Conservation (phyloP, 1,140 invertebrate species). For the Drosophila neocordata region DNA sequence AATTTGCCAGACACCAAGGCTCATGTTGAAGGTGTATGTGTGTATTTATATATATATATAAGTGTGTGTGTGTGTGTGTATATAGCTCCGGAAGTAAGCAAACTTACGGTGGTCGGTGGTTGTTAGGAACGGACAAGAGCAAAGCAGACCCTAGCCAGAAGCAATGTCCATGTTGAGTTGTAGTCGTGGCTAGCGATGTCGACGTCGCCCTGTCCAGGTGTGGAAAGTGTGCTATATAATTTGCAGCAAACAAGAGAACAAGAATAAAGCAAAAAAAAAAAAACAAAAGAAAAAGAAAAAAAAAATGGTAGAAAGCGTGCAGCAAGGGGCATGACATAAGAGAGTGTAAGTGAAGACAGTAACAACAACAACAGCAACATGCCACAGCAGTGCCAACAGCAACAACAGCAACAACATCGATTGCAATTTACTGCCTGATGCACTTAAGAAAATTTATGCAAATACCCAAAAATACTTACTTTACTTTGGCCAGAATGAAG, state of each 20-base stretch:
- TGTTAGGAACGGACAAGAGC: neutral
- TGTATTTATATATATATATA: slow-evolving; percentile 29
- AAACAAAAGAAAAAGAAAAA: no score
- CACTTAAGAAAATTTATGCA: slow-evolving; percentile 82
- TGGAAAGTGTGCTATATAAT: slow-evolving; percentile 80
- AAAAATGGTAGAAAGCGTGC: slow-evolving; percentile 56
- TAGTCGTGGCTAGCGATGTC: slow-evolving; percentile 62
- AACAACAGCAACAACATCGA: slow-evolving; percentile 76
- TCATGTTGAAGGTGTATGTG: slow-evolving; percentile 73
- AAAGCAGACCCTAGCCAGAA: slow-evolving; percentile 25
- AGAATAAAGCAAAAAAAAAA: no score
- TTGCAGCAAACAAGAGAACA: slow-evolving; percentile 58
- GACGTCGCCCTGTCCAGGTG: slow-evolving; percentile 71
- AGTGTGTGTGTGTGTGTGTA: slow-evolving; percentile 28
- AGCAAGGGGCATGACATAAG: slow-evolving; percentile 21
- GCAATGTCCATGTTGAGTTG: slow-evolving; percentile 52
- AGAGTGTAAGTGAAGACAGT: slow-evolving; percentile 53
- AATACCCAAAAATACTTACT: slow-evolving; percentile 82
- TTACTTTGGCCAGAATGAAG: slow-evolving; percentile 44
- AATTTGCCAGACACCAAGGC: slow-evolving; percentile 80
- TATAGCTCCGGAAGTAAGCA: slow-evolving; percentile 46
- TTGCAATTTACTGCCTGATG: slow-evolving; percentile 82
- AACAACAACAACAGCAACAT: slow-evolving; percentile 30
- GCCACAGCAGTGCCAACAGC: slow-evolving; percentile 29
- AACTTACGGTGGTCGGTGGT: slow-evolving; percentile 34